Evolutionary conservation across 2,113 vertebrate species (phyloP), one percentile per base, ranked within the genome.

Genomic region (Microcebus jonahi): DNA sequence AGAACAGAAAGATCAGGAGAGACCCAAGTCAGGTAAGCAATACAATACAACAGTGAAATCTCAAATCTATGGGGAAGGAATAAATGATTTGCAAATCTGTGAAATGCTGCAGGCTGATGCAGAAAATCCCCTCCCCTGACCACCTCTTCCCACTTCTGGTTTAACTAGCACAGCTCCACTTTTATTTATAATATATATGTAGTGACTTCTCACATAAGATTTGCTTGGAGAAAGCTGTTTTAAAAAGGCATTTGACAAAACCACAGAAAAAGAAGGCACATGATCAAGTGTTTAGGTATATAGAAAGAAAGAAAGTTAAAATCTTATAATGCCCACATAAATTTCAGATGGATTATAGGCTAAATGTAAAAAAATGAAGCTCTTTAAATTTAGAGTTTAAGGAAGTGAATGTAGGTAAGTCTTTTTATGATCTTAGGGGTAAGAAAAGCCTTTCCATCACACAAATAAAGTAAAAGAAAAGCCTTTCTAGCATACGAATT

Each of bases 231-330:
- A 75, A 94, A 36, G 29, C n/a, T 59, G 25, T 79, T 96, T 94
- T 50, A 63, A 94, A 67, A 67, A 53, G 65, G n/a, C 73, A 29
- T 67, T 89, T 76, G 29, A 88, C 27, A 85, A 82, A 91, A 73
- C 10, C 68, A 68, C 42, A 79, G n/a, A 71, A 65, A 87, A n/a
- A 92, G 75, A 71, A 94, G 55, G 14, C 63, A 42, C 8, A 34
- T 63, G 55, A 50, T 59, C 36, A 85, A 96, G 39, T 86, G 59
- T 77, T 91, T 57, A 77, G 53, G 11, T 88, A 48, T 23, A 73
- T 23, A 23, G 68, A 68, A 85, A 91, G n/a, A 50, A 86, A n/a
- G 92, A 77, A 87, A 92, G 5, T 91, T 80, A 80, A 89, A 85
- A 86, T 73, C 59, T 67, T 85, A 25, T 13, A 82, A n/a, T 59